Evolutionary conservation across 2,888 invertebrate species (phyloP), one percentile per base, ranked within the genome.

Genomic region (Cetonia aurata): DNA sequence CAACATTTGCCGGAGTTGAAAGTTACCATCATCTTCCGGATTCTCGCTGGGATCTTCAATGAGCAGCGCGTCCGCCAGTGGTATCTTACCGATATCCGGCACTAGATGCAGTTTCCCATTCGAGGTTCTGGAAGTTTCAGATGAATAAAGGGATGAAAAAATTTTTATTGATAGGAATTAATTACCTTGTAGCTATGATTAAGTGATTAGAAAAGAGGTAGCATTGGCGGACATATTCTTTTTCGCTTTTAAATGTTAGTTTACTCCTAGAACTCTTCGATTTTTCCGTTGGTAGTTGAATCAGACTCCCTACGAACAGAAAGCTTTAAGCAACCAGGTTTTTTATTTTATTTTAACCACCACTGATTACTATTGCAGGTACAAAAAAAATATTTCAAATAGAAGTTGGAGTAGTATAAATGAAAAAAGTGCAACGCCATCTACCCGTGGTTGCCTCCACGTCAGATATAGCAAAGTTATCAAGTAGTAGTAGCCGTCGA

Each of bases 191-290:
- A 0, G 95, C 93, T 59, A 96, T 87, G 74, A 96, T 91, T 75
- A 96, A 87, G 83, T 96, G 95, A 86, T 96, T 96, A 73, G 96
- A 95, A 86, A 96, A 96, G 17, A 96, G 88, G 82, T 95, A 96
- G 75, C 96, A 95, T 82, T 96, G 96, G 0, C 96, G 88, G 1
- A 91, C 85, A 6, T 88, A 86, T 80, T 93, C 93, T 78, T 91
- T 91, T 77, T 92, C 92, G 67, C 86, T 86, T 78, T 89, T 89
- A 78, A 91, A 90, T 59, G 89, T 88, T 15, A 89, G 80, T 73
- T 91, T 87, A 73, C 88, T 89, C 70, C 89, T 86, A 33, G 88
- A 87, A n/a, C 85, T 82, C 76, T 87, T 87, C 41, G 86, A 84
- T 79, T 89, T 89, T 65, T 90, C 90, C 42, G 83, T 83, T 9